phyloP scores from a whole-genome alignment of 2,797 vertebrate species.

The Pangasius krempfi region DNA sequence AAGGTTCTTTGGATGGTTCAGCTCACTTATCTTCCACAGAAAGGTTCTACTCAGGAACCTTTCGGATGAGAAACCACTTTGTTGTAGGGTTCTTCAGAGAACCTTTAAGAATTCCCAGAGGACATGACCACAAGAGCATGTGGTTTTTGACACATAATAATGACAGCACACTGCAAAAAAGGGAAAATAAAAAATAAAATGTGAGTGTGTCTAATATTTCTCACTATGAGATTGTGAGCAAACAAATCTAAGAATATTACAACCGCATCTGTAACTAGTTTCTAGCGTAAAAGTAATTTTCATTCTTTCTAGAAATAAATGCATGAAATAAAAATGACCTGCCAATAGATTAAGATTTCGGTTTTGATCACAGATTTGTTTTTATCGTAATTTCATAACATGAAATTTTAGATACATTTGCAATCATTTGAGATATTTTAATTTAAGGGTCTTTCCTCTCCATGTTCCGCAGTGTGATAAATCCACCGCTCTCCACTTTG shows the following conservation, averaged over 20 bases:
- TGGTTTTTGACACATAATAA: not conserved
- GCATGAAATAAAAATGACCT: not conserved
- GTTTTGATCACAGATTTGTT: too few relatives aligned
- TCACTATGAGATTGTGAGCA: not conserved
- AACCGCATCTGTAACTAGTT: not conserved
- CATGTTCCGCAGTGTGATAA: constrained; percentile 74
- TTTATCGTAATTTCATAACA: not conserved
- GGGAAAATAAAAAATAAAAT: not conserved
- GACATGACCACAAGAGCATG: not conserved
- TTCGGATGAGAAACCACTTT: not conserved
- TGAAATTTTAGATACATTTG: not conserved
- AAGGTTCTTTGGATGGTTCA: not conserved
- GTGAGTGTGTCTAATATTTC: not conserved
- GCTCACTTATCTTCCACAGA: not conserved
- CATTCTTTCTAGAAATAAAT: not conserved
- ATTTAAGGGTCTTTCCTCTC: not conserved
- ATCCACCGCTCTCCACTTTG: constrained; percentile 86
- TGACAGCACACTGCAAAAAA: not conserved
- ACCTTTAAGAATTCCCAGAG: not conserved
- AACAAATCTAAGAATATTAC: not conserved
- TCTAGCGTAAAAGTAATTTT: not conserved
- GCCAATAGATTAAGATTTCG: not conserved
- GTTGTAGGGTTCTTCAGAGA: not conserved
- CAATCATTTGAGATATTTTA: not conserved
- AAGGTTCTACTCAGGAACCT: not conserved